A percentile compares a stretch with the other conserved stretches of the same genome.
Evolutionary conservation across 2,888 invertebrate genomes (phyloP).

Genomic region (Andricus quercusramuli): DNA sequence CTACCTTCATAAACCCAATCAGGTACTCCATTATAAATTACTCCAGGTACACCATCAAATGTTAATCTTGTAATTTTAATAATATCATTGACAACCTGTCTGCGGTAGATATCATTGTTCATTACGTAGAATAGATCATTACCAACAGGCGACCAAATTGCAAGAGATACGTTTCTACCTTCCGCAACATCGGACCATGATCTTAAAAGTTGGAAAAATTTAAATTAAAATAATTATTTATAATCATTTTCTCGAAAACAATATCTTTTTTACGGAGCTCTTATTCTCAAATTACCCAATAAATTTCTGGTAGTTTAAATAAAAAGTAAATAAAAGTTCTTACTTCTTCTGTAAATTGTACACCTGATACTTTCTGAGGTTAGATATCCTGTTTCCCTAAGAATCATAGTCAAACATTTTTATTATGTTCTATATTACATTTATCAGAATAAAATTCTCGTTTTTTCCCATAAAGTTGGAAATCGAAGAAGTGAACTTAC

Average conservation of each 20-base stretch:
- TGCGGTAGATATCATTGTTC: conserved; percentile 85
- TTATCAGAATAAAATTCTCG: too few species aligned
- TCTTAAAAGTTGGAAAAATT: neutral
- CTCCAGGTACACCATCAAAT: conserved; percentile 82
- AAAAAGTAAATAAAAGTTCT: conserved; percentile 94
- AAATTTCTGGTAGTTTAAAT: conserved; percentile 84
- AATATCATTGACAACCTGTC: conserved; percentile 65
- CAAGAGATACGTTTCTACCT: conserved; percentile 82
- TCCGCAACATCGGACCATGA: conserved; percentile 79
- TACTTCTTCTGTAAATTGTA: conserved; percentile 87
- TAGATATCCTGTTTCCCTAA: conserved; percentile 95
- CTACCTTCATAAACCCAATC: conserved; percentile 97
- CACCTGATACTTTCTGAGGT: conserved; percentile 89
- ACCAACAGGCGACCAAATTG: conserved; percentile 81
- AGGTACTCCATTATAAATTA: conserved; percentile 90
- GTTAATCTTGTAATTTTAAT: conserved; percentile 80
- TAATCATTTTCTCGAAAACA: too few species aligned
- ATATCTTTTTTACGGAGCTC: too few species aligned
- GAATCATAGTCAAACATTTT: conserved; percentile 77
- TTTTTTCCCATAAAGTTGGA: too few species aligned
- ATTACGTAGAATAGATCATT: conserved; percentile 83
- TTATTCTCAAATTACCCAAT: too few species aligned
- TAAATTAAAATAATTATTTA: neutral
- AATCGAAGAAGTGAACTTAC: conserved; percentile 73
- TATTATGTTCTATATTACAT: too few species aligned